Conservation (phyloP, 2,888 invertebrate genomes). For the Adela reaumurella region DNA sequence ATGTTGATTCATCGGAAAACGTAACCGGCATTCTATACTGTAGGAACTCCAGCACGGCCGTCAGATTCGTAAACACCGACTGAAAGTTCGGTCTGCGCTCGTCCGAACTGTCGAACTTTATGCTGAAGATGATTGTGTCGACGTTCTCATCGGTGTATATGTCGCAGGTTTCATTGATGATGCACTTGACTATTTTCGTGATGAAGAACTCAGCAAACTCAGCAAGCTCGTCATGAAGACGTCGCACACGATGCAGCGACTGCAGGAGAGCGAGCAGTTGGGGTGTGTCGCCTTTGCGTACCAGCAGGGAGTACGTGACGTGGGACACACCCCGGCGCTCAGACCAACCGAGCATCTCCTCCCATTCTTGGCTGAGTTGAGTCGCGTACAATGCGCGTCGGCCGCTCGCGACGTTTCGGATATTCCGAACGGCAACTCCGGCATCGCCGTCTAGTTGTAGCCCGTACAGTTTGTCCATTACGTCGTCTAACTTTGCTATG, state of each 20-base stretch:
- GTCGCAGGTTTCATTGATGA: conserved; percentile 41
- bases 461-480: conserved; percentile 22
- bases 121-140: conserved; percentile 40
- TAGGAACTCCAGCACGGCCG: conserved; percentile 44
- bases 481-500: conserved; percentile 25
- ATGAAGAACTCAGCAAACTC: conserved; percentile 44
- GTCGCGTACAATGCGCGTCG: conserved; percentile 37
- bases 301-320: conserved; percentile 33
- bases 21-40: conserved; percentile 39
- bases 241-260: conserved; percentile 32
- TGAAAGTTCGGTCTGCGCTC: conserved; percentile 32
- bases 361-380: conserved; percentile 43
- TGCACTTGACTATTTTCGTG: conserved; percentile 32
- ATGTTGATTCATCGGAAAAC: conserved; percentile 33
- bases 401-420: conserved; percentile 33
- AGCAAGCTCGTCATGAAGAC: conserved; percentile 38
- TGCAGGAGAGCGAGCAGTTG: conserved; percentile 37
- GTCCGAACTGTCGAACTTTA: conserved; percentile 35
- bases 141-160: conserved; percentile 42
- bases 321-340: conserved; percentile 31
- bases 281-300: conserved; percentile 38
- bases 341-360: conserved; percentile 40
- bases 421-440: conserved; percentile 24
- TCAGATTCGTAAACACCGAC: conserved; percentile 42
- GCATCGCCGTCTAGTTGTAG: conserved; percentile 32